Base-by-base conservation (phyloP, 2,113 vertebrate genomes). In the Stegostoma tigrinum region DNA sequence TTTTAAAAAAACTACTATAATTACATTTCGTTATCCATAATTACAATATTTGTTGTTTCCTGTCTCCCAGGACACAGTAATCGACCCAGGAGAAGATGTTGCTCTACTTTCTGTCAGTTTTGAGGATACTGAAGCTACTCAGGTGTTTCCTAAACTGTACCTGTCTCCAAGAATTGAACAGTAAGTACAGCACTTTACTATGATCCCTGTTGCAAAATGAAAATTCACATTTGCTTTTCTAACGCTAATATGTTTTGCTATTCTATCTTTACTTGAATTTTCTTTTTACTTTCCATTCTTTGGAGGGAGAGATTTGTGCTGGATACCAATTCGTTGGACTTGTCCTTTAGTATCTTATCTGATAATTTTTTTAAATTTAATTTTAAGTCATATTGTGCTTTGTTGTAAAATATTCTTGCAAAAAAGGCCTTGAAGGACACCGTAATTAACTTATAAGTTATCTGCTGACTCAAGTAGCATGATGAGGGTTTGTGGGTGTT, bases 61-160 rank as follows among this genome's bases (percentile, higher is more conserved):
- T 96, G 94, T 95, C 19, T 96, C 72, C 67, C 96, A 99, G 99
- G 99, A 99, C 97, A 98, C 98, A 80, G 98, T 98, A 38, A 97
- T 99, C 98, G 99, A 99, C 96, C 99, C 99, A 3, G 99, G 99
- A 96, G 99, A 99, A 97, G 99, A 99, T 66, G 98, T 99, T 96
- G 99, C 99, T 38, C 98, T 99, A 96, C 98, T 99, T 30, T 99
- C 99, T 0, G 99, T 99, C 96, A 99, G 98, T 96, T 99, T 99
- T 96, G 99, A 99, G 96, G 99, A 99, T 19, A 98, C 99, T n/a
- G 99, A 99, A 97, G 99, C 99, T 95, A 99, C 98, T 96, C 99
- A 99, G 96, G 99, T 99, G 96, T 99, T 99, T 96, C 99, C 99
- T 5, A 99, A 99, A 96, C 98, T 99, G 80, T 99, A 98, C 97